These are phyloP conservation scores for Neomonachus schauinslandi DNA, from an alignment of 2,113 vertebrate genomes.

Conservation along the genomic window DNA sequence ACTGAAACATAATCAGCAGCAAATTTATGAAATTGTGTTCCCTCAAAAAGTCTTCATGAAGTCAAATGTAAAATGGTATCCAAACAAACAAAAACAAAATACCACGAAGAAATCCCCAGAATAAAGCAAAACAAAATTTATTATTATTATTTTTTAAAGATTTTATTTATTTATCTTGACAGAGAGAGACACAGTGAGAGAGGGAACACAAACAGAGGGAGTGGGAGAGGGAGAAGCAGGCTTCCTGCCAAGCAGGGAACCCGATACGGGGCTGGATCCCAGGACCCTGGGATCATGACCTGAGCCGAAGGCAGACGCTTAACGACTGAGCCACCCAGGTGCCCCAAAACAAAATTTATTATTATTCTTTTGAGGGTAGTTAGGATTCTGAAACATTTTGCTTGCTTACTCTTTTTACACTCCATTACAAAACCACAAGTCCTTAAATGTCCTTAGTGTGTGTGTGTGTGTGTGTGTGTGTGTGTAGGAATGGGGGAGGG, in stretches of 20 bases:
- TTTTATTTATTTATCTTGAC: no score
- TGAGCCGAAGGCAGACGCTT: no score
- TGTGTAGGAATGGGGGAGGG: background rate
- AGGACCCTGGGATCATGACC: no score
- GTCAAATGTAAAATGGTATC: slow-evolving; percentile 5
- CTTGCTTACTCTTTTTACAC: background rate
- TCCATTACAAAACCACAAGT: background rate
- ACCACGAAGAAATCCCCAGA: background rate
- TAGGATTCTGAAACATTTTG: slow-evolving; percentile 20
- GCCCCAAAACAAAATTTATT: background rate
- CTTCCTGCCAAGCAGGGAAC: no score
- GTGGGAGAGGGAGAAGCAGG: no score
- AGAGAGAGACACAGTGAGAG: no score
- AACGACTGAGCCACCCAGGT: no score
- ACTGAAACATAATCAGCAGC: background rate
- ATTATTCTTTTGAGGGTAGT: background rate
- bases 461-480: background rate
- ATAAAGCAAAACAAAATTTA: slow-evolving; percentile 2
- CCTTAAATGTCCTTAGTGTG: slow-evolving; percentile 9
- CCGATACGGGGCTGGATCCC: no score
- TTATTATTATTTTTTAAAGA: background rate
- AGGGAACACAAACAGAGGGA: no score
- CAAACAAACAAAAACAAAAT: background rate
- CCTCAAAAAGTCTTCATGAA: slow-evolving; percentile 30
- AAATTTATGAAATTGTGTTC: background rate